Evolutionary conservation across 2,797 vertebrate species (phyloP).

Genomic region (Eremophila alpestris): DNA sequence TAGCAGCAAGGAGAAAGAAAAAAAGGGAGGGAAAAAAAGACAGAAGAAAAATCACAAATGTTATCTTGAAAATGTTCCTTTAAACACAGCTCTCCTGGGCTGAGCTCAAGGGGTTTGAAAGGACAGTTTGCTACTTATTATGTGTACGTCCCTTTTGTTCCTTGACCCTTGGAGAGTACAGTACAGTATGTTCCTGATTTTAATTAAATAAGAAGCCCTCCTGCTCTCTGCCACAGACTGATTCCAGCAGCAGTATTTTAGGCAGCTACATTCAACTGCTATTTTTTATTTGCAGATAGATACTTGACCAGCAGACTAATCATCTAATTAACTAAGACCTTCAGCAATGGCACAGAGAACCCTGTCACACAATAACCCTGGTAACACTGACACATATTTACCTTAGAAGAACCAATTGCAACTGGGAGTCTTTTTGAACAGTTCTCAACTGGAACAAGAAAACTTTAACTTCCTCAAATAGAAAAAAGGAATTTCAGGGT

Average conservation of each 20-base stretch:
- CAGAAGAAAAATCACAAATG: neutral
- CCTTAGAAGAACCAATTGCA: neutral
- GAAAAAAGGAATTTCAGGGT: neutral
- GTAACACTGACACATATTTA: conserved; percentile 9
- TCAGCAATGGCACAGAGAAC: conserved; percentile 25
- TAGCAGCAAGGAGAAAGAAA: rapidly evolving
- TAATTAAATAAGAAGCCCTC: conserved; percentile 68
- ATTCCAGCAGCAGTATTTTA: conserved; percentile 55
- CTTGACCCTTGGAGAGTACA: conserved; percentile 60
- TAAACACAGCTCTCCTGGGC: conserved; percentile 39
- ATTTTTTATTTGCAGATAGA: conserved; percentile 58
- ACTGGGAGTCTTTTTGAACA: neutral
- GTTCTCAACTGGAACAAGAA: neutral
- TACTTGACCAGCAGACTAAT: conserved; percentile 55
- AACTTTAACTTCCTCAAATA: neutral
- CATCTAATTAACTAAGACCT: conserved; percentile 59
- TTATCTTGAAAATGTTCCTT: conserved; percentile 18
- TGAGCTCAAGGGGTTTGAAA: conserved; percentile 47
- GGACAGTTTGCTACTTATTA: conserved; percentile 51
- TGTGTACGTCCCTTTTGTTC: conserved; percentile 48
- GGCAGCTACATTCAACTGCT: conserved; percentile 41
- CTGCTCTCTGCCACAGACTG: conserved; percentile 29
- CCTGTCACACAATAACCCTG: neutral
- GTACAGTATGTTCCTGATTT: conserved; percentile 51
- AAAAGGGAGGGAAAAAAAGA: rapidly evolving